phyloP scores from a whole-genome alignment of 2,888 invertebrate species.

The Cantharis rustica region DNA sequence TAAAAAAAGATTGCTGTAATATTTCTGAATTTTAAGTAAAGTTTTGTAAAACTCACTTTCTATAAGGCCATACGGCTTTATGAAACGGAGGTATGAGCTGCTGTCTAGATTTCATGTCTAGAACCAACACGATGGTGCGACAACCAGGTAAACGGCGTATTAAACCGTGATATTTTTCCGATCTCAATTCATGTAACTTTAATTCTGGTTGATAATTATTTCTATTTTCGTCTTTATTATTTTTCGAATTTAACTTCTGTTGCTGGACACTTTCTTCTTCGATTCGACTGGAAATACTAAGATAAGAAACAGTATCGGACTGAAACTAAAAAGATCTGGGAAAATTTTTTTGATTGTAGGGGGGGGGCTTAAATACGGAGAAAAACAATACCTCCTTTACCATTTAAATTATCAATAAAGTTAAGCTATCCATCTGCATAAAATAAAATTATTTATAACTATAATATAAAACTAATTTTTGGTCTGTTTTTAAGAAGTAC shows the following conservation, averaged over 20 bases:
- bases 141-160: constrained; percentile 92
- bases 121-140: constrained; percentile 87
- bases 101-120: constrained; percentile 86
- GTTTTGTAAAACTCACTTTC: constrained; percentile 71
- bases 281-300: constrained; percentile 55
- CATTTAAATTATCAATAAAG: not conserved
- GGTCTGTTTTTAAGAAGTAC: too few species aligned
- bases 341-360: too few species aligned
- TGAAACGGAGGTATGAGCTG: constrained; percentile 91
- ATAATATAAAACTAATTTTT: too few species aligned
- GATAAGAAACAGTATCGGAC: not conserved
- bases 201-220: constrained; percentile 66
- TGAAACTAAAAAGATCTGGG: constrained; percentile 6
- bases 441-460: too few species aligned
- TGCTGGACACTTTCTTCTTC: constrained; percentile 65
- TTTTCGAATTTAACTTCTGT: constrained; percentile 58
- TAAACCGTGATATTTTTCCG: constrained; percentile 94
- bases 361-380: not conserved
- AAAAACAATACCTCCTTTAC: not conserved
- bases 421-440: not conserved
- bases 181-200: constrained; percentile 87
- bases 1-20: constrained; percentile 52
- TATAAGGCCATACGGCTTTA: constrained; percentile 92
- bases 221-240: constrained; percentile 44
- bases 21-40: not conserved